These are phyloP conservation scores for Physella acuta DNA, from an alignment of 1,140 invertebrate genomes.

Conservation along the genomic window DNA sequence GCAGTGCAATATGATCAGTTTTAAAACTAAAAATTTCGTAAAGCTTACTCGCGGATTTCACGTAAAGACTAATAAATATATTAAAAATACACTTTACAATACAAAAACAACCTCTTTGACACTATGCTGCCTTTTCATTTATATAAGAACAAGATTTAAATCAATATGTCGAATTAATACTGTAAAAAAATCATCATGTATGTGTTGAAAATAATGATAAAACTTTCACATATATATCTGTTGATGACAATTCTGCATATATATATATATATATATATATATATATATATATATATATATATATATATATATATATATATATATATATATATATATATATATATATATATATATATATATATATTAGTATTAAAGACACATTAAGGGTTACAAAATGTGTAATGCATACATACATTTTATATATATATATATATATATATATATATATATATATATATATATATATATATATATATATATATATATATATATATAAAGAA, in stretches of 20 bases:
- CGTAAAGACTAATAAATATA: too few species aligned
- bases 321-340: conserved; percentile 5
- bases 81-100: too few species aligned
- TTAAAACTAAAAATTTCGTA: too few species aligned
- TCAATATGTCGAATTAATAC: too few species aligned
- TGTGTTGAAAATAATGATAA: too few species aligned
- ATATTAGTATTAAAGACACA: not conserved
- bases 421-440: not conserved
- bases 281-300: conserved; percentile 5
- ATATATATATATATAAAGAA: too few species aligned
- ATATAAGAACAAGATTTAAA: not conserved
- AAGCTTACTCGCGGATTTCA: too few species aligned
- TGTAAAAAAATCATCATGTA: too few species aligned
- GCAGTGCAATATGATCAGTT: too few species aligned
- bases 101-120: not conserved
- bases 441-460: too few species aligned
- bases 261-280: conserved; percentile 5
- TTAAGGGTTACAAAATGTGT: not conserved
- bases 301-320: conserved; percentile 5
- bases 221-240: conserved; percentile 1
- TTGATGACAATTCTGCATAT: not conserved
- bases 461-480: too few species aligned
- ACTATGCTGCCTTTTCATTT: not conserved
- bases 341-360: conserved; percentile 5
- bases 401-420: not conserved